Evolutionary conservation across 2,113 vertebrate species (phyloP).

Genomic region (Pheucticus melanocephalus): DNA sequence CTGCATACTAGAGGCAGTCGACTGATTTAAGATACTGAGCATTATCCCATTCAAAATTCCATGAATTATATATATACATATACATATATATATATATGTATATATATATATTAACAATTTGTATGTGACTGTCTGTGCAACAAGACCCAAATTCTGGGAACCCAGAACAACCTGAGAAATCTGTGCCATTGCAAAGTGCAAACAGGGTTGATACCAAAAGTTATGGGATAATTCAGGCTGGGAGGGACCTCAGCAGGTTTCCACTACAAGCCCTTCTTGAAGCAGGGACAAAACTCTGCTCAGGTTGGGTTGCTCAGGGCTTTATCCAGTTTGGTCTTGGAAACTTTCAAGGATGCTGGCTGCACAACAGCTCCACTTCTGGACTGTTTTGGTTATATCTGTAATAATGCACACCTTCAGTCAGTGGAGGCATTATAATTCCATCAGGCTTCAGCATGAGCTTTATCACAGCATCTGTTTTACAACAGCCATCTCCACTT

Average conservation of each 20-base stretch:
- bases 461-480: not conserved
- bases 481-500: not conserved
- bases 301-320: not conserved
- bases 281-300: not conserved
- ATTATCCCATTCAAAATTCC: not conserved
- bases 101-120: not conserved
- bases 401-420: not conserved
- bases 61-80: not conserved
- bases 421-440: not conserved
- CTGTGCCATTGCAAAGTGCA: not conserved
- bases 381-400: not conserved
- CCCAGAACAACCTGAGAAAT: not conserved
- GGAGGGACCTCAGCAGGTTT: not conserved
- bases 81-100: no score
- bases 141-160: not conserved
- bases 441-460: not conserved
- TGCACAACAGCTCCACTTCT: not conserved
- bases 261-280: not conserved
- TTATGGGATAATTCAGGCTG: not conserved
- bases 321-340: not conserved
- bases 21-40: not conserved
- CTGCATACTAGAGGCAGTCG: not conserved
- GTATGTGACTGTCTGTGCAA: not conserved
- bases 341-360: not conserved
- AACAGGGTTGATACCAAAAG: not conserved